phyloP scores from a whole-genome alignment of 2,888 invertebrate species.

The Eurytoma californica region DNA sequence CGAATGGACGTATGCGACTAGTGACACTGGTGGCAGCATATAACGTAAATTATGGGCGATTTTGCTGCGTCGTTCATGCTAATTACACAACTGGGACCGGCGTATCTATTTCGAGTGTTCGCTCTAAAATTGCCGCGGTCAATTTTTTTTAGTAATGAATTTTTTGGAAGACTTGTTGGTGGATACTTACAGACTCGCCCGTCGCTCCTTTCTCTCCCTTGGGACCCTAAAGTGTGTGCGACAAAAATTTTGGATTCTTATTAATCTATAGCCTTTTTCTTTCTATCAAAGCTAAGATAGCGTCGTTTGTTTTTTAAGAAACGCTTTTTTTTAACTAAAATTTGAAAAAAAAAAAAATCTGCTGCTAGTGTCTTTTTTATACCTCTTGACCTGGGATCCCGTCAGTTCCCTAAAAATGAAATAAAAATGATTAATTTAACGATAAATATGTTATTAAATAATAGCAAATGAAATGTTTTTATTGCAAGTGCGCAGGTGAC shows the following conservation, averaged over 20 bases:
- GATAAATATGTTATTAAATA: not conserved
- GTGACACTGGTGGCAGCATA: conserved; percentile 62
- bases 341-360: not conserved
- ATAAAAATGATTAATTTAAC: conserved; percentile 38
- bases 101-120: not conserved
- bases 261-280: conserved; percentile 30
- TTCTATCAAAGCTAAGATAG: too few species aligned
- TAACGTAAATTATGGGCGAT: conserved; percentile 50
- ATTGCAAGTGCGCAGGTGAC: conserved; percentile 72
- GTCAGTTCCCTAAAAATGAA: conserved; percentile 87
- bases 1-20: conserved; percentile 15
- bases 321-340: not conserved
- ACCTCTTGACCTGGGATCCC: conserved; percentile 95
- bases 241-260: conserved; percentile 57
- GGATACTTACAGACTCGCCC: conserved; percentile 86
- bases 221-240: conserved; percentile 82
- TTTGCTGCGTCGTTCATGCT: conserved; percentile 55
- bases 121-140: too few species aligned
- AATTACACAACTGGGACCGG: conserved; percentile 15
- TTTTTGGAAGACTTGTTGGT: not conserved
- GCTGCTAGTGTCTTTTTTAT: conserved; percentile 62
- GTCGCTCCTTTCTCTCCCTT: conserved; percentile 93
- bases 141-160: too few species aligned
- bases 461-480: not conserved
- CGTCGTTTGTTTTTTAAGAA: too few species aligned